Base-by-base conservation (phyloP, 1,140 invertebrate species). In the Melitaea cinxia region DNA sequence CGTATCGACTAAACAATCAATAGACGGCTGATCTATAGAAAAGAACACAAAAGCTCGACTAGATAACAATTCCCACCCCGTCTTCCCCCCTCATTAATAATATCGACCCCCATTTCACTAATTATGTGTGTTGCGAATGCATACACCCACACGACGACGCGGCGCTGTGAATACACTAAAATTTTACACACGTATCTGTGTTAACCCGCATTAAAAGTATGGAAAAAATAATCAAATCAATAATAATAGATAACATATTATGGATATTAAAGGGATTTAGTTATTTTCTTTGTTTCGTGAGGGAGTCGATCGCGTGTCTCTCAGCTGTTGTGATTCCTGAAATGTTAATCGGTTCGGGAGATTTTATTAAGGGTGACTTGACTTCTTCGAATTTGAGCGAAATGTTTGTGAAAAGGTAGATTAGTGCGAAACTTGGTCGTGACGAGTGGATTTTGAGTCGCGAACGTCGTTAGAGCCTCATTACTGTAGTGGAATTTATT, bases 61-160 rank as follows among this genome's bases (percentile, higher is more conserved):
- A 84, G 84, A 89, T 87, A 88, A 88, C 82, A 78, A 82, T 80
- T 80, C 80, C 72, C 76, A 73, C 77, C 74, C 73, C 65, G 53
- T 70, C 70, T n/a, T 61, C 63, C 63, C 71, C 80, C 78, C 67
- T 89, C 85, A 88, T 88, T 88, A 89, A 87, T 87, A 88, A 82
- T 86, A 86, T 84, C 83, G 73, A 86, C 80, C 85, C 82, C 72
- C 62, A 63, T 77, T 80, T 83, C 77, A 89, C 87, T 89, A 89
- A 89, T 89, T 89, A 88, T 83, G 79, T 85, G 77, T 86, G 84
- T 84, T 85, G 84, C 87, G 82, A 88, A 89, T 89, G 87, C 85
- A 89, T 77, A 70, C 66, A 67, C 62, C 28, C 47, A 70, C 64
- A 76, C 67, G 49, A 39, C 53, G 26, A 2, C 12, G 0, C 15